Evolutionary conservation across 1,140 invertebrate genomes (phyloP), one percentile per base, ranked within the genome.

Genomic region (Diorhabda carinulata): DNA sequence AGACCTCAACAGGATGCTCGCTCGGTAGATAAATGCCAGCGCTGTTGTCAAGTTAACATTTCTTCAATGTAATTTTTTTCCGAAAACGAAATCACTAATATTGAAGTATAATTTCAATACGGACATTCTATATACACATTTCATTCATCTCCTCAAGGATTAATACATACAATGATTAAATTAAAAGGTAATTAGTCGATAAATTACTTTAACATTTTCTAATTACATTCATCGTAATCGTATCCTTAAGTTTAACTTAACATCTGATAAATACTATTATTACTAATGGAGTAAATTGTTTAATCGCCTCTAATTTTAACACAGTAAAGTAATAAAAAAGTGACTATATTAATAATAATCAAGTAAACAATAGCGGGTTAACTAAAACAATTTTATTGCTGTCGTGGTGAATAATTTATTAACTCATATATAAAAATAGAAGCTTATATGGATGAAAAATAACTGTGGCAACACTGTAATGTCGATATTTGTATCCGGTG

Each of bases 171-270:
- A 52, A 52, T 52, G n/a, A 52, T 52, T 52, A 52, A 52, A 52
- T 52, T 52, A 52, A 25, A 52, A 52, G 47, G n/a, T 52, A 52
- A 52, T 52, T 52, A 52, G 47, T 52, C n/a, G 6, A 52, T 52
- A 52, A 52, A 4, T 52, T 8, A 52, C 47, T 8, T 52, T 52
- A 52, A 52, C 25, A 52, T 52, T 52, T 52, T 52, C 47, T 52
- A 52, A 52, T 52, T 52, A 52, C 47, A 52, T 52, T 52, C 47
- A 8, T 52, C 47, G n/a, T 6, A n/a, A 52, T 52, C 47, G 47
- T 52, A 52, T 52, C 47, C 47, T 52, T 52, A 52, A 52, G 47
- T 8, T 52, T 52, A 52, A 52, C 47, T 52, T 52, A 52, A 52
- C n/a, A 52, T 52, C 47, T 52, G 4, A 52, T 52, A 52, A 52